A percentile compares a stretch with the other conserved stretches of the same genome.
Evolutionary conservation across 2,888 invertebrate genomes (phyloP).

Genomic region (Chironomus tentans): DNA sequence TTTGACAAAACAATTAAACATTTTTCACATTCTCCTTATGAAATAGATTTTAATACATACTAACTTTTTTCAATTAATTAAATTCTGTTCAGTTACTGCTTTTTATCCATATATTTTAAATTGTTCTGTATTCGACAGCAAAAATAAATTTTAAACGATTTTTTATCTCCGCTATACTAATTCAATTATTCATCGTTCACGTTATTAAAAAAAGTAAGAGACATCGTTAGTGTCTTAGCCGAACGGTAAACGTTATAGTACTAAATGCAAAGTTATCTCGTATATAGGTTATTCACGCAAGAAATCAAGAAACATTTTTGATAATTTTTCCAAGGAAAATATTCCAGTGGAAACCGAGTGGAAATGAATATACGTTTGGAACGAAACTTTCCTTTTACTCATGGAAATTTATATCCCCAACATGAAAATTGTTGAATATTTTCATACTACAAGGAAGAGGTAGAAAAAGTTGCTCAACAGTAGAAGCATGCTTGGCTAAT

Average conservation of each 20-base stretch:
- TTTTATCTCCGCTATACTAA: not conserved
- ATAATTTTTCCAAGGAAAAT: not conserved
- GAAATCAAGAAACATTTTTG: not conserved
- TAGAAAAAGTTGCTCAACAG: not conserved
- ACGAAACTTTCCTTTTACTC: not conserved
- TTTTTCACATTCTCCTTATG: too few relatives aligned
- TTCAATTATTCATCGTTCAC: conserved; percentile 19
- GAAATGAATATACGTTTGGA: not conserved
- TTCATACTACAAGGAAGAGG: not conserved
- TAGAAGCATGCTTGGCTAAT: conserved; percentile 3
- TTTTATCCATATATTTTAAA: too few relatives aligned
- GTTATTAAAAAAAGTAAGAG: not conserved
- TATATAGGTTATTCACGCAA: not conserved
- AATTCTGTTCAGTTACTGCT: too few relatives aligned
- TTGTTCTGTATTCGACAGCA: too few relatives aligned
- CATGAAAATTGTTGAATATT: conserved; percentile 23
- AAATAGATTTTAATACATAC: too few relatives aligned
- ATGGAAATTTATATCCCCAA: conserved; percentile 17
- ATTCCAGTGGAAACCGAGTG: not conserved
- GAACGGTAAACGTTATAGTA: not conserved
- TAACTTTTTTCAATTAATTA: too few relatives aligned
- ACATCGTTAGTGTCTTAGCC: not conserved
- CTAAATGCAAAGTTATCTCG: not conserved
- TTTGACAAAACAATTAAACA: too few relatives aligned
- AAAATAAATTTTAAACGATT: not conserved